Conservation (phyloP, 2,888 invertebrate species). For the Bellardia bayeri region DNA sequence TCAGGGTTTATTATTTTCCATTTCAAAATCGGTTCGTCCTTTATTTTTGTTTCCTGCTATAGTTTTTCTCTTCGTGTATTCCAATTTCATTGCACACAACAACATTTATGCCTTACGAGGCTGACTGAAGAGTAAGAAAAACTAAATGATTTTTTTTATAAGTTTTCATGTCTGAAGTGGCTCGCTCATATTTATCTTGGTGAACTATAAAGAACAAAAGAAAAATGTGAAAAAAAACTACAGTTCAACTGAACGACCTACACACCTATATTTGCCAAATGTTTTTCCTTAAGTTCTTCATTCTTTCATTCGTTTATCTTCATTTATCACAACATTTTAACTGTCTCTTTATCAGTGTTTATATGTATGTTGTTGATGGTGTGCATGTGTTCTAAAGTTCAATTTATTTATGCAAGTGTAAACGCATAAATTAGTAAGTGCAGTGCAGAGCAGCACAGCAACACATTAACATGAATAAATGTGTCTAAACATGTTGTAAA, state of each 20-base stretch:
- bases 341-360: conserved; percentile 26
- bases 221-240: neutral
- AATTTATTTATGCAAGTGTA: conserved; percentile 65
- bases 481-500: conserved; percentile 50
- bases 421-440: conserved; percentile 65
- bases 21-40: too few species aligned
- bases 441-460: neutral
- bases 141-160: conserved; percentile 1
- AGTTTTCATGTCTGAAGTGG: conserved; percentile 36
- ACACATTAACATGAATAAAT: conserved; percentile 51
- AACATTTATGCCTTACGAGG: conserved; percentile 21
- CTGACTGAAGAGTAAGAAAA: conserved; percentile 20
- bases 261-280: conserved; percentile 57
- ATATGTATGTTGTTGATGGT: conserved; percentile 3
- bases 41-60: too few species aligned
- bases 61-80: neutral
- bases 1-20: too few species aligned
- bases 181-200: conserved; percentile 32
- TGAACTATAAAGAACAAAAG: conserved; percentile 27
- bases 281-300: conserved; percentile 34
- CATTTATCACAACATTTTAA: neutral
- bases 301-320: neutral
- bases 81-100: neutral
- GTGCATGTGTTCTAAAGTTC: conserved; percentile 46
- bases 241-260: conserved; percentile 54